These are phyloP conservation scores for Micrasema minimum DNA, from an alignment of 1,140 invertebrate genomes.

Conservation along the genomic window DNA sequence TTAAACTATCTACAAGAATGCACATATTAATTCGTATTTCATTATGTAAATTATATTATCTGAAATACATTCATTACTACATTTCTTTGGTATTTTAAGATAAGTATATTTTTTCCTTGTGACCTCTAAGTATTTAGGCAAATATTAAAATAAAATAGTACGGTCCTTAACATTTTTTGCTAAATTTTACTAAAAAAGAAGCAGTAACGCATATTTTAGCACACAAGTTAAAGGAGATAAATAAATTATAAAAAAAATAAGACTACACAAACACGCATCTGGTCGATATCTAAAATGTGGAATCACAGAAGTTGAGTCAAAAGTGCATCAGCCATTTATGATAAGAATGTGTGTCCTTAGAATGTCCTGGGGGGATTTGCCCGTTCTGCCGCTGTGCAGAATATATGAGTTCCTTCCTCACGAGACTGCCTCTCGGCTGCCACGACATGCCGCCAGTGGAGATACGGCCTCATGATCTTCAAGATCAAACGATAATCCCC, in stretches of 20 bases:
- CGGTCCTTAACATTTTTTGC: neutral
- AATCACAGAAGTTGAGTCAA: too few relatives aligned
- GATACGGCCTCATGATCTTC: conserved; percentile 46
- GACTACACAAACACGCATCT: too few relatives aligned
- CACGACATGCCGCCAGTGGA: conserved; percentile 48
- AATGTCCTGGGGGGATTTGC: conserved; percentile 51
- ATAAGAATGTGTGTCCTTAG: conserved; percentile 26
- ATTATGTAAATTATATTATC: neutral
- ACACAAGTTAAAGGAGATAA: too few relatives aligned
- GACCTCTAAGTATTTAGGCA: neutral
- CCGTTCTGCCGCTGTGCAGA: conserved; percentile 52
- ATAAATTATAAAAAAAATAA: too few relatives aligned
- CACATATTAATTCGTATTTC: neutral
- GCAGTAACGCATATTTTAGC: too few relatives aligned
- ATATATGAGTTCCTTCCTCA: conserved; percentile 47
- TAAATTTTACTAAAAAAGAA: neutral
- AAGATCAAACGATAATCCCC: conserved; percentile 44
- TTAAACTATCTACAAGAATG: neutral
- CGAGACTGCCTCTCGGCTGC: conserved; percentile 46
- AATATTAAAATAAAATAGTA: neutral
- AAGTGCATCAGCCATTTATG: neutral
- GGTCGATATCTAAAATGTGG: too few relatives aligned
- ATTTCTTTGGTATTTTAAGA: neutral
- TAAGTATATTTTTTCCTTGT: neutral
- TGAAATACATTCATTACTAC: neutral